Base-by-base conservation (phyloP, 2,113 vertebrate species). In the Mesitornis unicolor region DNA sequence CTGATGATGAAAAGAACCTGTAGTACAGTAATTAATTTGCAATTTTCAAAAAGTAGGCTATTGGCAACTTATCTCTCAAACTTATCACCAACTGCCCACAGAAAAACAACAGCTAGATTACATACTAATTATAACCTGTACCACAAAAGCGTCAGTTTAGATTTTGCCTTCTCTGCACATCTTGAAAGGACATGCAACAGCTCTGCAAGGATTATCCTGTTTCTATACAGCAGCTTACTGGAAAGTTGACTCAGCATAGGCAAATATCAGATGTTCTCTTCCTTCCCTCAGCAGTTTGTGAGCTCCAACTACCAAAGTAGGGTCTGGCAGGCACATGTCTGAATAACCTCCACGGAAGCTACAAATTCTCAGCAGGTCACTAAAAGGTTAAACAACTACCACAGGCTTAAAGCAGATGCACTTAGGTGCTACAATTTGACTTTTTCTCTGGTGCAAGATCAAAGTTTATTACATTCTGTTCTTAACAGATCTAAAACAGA, bases 331-430 rank as follows among this genome's bases (percentile, higher is more conserved):
- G 3, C 29, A 24, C 1, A 6, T 11, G 13, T 76, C 38, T 6
- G 0, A 86, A 13, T 26, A 64, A 45, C 13, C 13, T 35, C 13
- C 28, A 60, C 0, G 1, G 2, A 65, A 73, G 9, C 17, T 38
- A 50, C 33, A 54, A n/a, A 53, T 83, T 29, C 33, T 81, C n/a
- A 36, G 8, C 3, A 64, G 19, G 24, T 28, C 60, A 36, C 15
- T 9, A 24, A 12, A 71, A 75, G 10, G 31, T 33, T 79, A n/a
- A 75, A 70, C 3, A 84, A 10, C n/a, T n/a, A n/a, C n/a, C n/a
- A 29, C 43, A 61, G 8, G 15, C 33, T 42, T 84, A 35, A 74
- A 89, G 73, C 18, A 61, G 19, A 63, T 15, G 35, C 3, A 59
- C 13, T 5, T 18, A 36, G 29, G 8, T 38, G 14, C n/a, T n/a